Conservation (phyloP, 1,140 invertebrate species). For the Microplitis demolitor region DNA sequence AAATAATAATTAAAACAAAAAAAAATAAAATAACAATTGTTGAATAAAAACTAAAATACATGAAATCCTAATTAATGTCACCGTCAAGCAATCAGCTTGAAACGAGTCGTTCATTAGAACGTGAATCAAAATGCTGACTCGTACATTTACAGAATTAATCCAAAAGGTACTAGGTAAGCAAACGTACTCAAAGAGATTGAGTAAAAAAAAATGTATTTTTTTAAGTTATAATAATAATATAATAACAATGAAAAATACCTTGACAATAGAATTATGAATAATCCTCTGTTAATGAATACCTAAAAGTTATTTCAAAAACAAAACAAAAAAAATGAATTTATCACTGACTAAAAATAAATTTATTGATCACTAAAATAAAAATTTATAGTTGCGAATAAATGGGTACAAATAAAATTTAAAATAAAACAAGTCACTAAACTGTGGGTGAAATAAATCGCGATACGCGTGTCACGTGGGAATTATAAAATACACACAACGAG, state of each 20-base stretch:
- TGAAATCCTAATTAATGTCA: slow-evolving; percentile 23
- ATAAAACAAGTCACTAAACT: background rate
- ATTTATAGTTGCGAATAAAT: background rate
- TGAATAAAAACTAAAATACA: background rate
- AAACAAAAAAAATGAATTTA: background rate
- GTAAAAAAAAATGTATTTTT: background rate
- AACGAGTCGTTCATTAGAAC: slow-evolving; percentile 18
- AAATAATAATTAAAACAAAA: background rate
- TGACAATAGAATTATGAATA: background rate
- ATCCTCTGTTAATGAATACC: background rate
- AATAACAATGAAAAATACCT: slow-evolving; percentile 6
- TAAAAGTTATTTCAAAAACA: background rate
- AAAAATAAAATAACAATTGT: background rate
- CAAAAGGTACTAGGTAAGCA: slow-evolving; percentile 10
- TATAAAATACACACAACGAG: background rate
- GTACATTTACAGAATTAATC: slow-evolving; percentile 12
- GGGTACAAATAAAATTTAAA: background rate
- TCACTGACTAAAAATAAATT: too few relatives aligned
- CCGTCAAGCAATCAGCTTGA: slow-evolving; percentile 19
- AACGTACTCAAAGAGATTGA: background rate
- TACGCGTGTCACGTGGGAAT: background rate
- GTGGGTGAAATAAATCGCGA: background rate
- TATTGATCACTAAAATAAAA: too few relatives aligned
- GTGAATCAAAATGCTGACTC: slow-evolving; percentile 25
- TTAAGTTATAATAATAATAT: background rate